Conservation (phyloP, 2,888 invertebrate genomes). For the Villa cingulata region DNA sequence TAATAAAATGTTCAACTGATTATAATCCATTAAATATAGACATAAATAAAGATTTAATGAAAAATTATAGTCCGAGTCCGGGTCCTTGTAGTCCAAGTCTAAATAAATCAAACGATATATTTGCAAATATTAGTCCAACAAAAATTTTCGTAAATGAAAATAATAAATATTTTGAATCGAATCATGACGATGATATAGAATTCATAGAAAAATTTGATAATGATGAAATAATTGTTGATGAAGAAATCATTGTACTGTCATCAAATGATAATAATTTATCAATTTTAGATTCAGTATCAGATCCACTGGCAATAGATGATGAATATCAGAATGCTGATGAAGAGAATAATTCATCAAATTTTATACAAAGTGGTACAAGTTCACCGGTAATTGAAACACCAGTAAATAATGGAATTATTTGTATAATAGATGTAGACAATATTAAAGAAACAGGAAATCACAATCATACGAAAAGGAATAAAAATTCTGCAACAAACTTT, state of each 20-base stretch:
- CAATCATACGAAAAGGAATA: neutral
- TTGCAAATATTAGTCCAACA: neutral
- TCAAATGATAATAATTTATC: constrained; percentile 23
- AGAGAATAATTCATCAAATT: constrained; percentile 12
- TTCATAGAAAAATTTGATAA: neutral
- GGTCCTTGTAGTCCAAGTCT: neutral
- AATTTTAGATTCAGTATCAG: constrained; percentile 26
- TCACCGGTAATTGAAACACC: constrained; percentile 7
- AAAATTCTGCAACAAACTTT: neutral
- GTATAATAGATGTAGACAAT: constrained; percentile 16
- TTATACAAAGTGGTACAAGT: constrained; percentile 7
- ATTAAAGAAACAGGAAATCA: constrained; percentile 1
- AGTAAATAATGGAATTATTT: constrained; percentile 14
- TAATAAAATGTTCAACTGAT: no score
- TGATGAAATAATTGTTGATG: constrained; percentile 26
- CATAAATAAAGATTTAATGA: no score
- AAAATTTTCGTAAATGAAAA: neutral
- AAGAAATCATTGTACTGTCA: constrained; percentile 12
- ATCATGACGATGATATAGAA: neutral
- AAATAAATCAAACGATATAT: neutral
- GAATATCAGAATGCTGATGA: constrained; percentile 18
- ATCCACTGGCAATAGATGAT: constrained; percentile 35
- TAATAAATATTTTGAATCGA: neutral
- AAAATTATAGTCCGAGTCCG: neutral
- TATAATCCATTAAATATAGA: neutral